Percentiles rank a stretch among this genome's conserved stretches.
These are phyloP conservation scores for Scaptodrosophila lebanonensis DNA, from an alignment of 1,140 invertebrate species.

Conservation along the genomic window DNA sequence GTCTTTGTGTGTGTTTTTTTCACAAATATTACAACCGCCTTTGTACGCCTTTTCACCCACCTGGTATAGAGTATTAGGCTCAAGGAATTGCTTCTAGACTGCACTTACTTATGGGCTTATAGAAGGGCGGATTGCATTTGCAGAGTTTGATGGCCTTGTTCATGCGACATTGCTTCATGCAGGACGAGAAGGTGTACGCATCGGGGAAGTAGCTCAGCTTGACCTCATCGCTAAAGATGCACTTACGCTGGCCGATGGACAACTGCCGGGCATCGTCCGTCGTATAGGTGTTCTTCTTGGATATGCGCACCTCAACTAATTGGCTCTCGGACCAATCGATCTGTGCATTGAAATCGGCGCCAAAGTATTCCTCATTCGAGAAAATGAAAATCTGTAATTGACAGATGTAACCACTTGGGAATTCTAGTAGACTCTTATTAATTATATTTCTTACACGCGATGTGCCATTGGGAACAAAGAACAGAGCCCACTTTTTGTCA, in stretches of 20 bases:
- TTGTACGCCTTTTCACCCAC: too few relatives aligned
- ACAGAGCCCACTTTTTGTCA: constrained; percentile 75
- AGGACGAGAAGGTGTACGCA: constrained; percentile 83
- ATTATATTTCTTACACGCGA: constrained; percentile 55
- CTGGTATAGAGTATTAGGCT: too few relatives aligned
- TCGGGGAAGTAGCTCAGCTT: constrained; percentile 79
- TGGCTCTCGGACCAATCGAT: constrained; percentile 81
- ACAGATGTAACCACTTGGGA: not conserved
- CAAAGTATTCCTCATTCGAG: constrained; percentile 82
- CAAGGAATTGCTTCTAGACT: not conserved
- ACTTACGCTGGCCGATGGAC: constrained; percentile 82
- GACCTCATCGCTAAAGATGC: constrained; percentile 82
- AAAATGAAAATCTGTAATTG: constrained; percentile 80
- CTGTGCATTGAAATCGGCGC: constrained; percentile 82
- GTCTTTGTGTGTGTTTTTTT: too few relatives aligned
- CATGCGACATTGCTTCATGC: constrained; percentile 84
- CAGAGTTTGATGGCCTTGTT: constrained; percentile 80
- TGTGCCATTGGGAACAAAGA: constrained; percentile 65
- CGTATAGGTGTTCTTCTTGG: constrained; percentile 85
- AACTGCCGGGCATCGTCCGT: constrained; percentile 83
- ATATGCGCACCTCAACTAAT: constrained; percentile 82
- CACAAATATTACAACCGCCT: too few relatives aligned
- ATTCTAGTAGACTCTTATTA: not conserved
- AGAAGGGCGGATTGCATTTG: constrained; percentile 84
- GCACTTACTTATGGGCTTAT: constrained; percentile 78